phyloP scores from a whole-genome alignment of 1,140 invertebrate genomes.

The Euglossa dilemma region DNA sequence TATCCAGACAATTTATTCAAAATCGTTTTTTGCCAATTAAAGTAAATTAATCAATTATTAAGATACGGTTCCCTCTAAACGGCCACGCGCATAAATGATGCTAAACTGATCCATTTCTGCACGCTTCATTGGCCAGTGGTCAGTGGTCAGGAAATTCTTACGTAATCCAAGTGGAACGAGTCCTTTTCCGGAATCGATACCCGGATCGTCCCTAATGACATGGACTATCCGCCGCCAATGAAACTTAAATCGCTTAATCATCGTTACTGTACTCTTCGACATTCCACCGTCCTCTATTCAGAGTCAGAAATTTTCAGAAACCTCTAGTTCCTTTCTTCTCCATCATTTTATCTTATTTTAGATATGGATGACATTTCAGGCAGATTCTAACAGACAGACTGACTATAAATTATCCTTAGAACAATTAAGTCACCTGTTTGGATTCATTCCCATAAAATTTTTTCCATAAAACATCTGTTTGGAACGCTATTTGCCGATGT shows the following conservation, averaged over 20 bases:
- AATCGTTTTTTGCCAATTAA: neutral
- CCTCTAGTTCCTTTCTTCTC: neutral
- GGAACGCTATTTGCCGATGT: neutral
- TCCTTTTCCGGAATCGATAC: slow-evolving; percentile 23
- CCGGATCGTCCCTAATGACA: slow-evolving; percentile 9
- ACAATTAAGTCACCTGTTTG: neutral
- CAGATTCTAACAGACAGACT: neutral
- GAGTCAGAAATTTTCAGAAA: neutral
- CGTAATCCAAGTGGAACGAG: slow-evolving; percentile 14
- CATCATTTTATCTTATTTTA: neutral
- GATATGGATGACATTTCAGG: neutral
- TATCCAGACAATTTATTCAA: too few species aligned
- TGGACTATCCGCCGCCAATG: neutral
- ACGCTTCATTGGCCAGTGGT: neutral
- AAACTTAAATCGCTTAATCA: slow-evolving; percentile 37
- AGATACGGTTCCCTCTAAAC: neutral
- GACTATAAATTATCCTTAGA: neutral
- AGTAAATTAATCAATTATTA: slow-evolving; percentile 1
- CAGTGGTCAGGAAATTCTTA: slow-evolving; percentile 15
- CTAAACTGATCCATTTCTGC: neutral
- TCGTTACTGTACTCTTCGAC: slow-evolving; percentile 6
- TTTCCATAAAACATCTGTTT: neutral
- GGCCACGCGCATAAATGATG: too few species aligned
- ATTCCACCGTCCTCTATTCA: neutral
- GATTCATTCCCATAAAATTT: too few species aligned